These are phyloP conservation scores for Epizoanthus scotinus DNA, from an alignment of 92 coral and sea anemone genomes.

Conservation along the genomic window DNA sequence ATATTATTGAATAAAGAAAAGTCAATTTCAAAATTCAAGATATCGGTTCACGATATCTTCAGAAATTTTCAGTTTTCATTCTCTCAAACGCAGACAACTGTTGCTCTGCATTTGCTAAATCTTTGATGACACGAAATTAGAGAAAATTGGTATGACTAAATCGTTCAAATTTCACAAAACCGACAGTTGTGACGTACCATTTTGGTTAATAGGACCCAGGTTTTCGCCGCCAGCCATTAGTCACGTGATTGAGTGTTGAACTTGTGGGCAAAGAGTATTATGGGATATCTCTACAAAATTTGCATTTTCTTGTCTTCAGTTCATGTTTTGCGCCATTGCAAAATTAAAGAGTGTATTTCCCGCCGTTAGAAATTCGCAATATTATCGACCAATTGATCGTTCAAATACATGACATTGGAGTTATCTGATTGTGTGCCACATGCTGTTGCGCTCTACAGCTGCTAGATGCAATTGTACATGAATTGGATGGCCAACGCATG, in stretches of 20 bases:
- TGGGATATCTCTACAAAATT: slow-evolving; percentile 70
- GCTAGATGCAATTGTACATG: slow-evolving; percentile 12
- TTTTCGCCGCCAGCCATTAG: slow-evolving; percentile 36
- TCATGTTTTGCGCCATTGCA: slow-evolving; percentile 76
- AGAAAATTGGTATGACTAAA: no score
- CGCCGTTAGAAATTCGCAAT: slow-evolving; percentile 75
- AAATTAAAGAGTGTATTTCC: slow-evolving; percentile 73
- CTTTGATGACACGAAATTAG: no score
- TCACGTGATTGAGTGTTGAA: slow-evolving; percentile 29
- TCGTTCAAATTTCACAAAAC: no score
- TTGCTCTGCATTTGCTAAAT: no score
- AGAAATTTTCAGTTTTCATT: no score
- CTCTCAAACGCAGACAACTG: no score
- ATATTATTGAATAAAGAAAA: no score
- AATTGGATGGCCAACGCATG: slow-evolving; percentile 28
- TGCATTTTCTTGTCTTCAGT: slow-evolving; percentile 68
- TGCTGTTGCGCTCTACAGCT: slow-evolving; percentile 54
- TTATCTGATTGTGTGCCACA: slow-evolving; percentile 19
- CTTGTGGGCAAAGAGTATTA: slow-evolving; percentile 64
- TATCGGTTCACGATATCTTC: no score
- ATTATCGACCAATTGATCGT: slow-evolving; percentile 17
- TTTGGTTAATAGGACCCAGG: neutral
- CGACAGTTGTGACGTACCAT: no score
- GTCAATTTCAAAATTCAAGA: no score
- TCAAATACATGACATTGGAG: slow-evolving; percentile 7